Evolutionary conservation across 1,140 invertebrate species (phyloP).

Genomic region (Pararge aegeria): DNA sequence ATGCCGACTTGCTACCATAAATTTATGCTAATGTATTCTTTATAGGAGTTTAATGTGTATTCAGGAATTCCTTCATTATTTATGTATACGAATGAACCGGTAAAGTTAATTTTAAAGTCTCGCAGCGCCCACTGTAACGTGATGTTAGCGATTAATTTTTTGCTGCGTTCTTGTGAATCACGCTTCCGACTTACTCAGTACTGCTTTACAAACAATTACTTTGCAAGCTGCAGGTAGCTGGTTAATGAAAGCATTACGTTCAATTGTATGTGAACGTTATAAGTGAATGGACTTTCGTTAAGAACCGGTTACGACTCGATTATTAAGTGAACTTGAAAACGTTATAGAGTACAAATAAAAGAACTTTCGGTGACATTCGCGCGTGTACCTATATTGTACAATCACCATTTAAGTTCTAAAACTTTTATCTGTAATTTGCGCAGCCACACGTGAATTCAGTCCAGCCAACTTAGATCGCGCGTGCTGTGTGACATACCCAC

Average conservation of each 20-base stretch:
- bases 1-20: constrained; percentile 75
- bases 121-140: constrained; percentile 59
- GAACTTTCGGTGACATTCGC: too few relatives aligned
- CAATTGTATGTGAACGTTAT: too few relatives aligned
- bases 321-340: too few relatives aligned
- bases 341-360: too few relatives aligned
- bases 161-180: constrained; percentile 33
- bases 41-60: constrained; percentile 79
- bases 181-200: constrained; percentile 45
- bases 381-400: too few relatives aligned
- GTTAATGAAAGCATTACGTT: not conserved
- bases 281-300: not conserved
- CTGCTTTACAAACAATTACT: not conserved
- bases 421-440: too few relatives aligned
- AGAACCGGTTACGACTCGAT: not conserved
- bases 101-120: constrained; percentile 78
- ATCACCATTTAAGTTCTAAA: too few relatives aligned
- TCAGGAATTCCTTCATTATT: constrained; percentile 78
- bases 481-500: constrained; percentile 32
- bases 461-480: too few relatives aligned
- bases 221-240: not conserved
- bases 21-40: constrained; percentile 80
- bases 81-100: constrained; percentile 77
- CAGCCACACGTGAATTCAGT: not conserved
- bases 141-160: constrained; percentile 62